A percentile compares a stretch with the other conserved stretches of the same genome.
phyloP scores from a whole-genome alignment of 2,113 vertebrate species.

The Corythaeola cristata region DNA sequence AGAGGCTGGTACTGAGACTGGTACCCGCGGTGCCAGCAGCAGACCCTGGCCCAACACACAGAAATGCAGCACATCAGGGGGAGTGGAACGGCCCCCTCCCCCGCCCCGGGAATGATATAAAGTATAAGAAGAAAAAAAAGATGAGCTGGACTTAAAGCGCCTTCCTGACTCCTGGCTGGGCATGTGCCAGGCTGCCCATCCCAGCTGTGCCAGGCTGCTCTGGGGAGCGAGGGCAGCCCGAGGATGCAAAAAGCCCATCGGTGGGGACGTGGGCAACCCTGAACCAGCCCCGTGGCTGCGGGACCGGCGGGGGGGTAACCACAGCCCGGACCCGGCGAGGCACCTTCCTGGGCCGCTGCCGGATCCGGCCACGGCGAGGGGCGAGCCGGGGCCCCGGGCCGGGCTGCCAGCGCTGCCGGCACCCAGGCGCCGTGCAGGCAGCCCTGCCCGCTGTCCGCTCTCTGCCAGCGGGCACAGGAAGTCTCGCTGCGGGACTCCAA shows the following conservation, averaged over 20 bases:
- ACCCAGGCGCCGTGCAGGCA: not conserved
- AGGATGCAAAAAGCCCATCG: not conserved
- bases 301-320: not conserved
- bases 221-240: not conserved
- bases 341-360: not conserved
- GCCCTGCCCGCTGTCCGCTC: not conserved
- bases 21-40: not conserved
- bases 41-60: not conserved
- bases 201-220: not conserved
- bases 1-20: no score
- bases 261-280: fast-evolving
- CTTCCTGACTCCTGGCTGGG: not conserved
- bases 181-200: not conserved
- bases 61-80: not conserved
- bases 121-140: not conserved
- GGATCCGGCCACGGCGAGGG: not conserved
- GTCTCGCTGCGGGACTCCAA: constrained; percentile 33
- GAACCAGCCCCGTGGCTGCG: not conserved
- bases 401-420: not conserved
- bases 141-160: not conserved
- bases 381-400: not conserved
- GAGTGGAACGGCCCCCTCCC: not conserved
- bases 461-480: constrained; percentile 27
- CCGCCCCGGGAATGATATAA: not conserved
- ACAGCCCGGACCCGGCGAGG: fast-evolving